Evolutionary conservation across 2,113 vertebrate genomes (phyloP), one percentile per base, ranked within the genome.

Genomic region (Octodon degus): DNA sequence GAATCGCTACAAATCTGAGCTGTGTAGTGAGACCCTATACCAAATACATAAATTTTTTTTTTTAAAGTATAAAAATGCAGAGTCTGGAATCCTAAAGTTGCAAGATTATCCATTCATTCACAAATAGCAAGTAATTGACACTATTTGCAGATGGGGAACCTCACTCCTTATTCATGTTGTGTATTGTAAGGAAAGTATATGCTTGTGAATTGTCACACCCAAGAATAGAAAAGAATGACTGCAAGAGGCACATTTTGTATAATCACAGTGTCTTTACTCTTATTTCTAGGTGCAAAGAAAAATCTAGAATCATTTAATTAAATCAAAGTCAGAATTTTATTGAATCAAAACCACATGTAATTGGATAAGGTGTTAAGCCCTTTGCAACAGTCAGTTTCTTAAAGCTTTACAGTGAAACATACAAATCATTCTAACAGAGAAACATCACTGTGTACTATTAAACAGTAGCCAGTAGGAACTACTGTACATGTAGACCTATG

Each of bases 361-460:
- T 14, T 58, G 77, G 20, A 67, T 55, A 92, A 94, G 62, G 14
- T 87, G 83, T 90, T 79, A 19, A 90, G 16, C 93, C 19, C 43
- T 89, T 86, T 86, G 14, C 79, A 93, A 92, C 10, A 89, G 67
- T 67, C 65, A 67, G 17, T 90, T 93, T 96, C 70, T 85, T 67
- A 40, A 85, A 92, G 86, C 11, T 17, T 50, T 12, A 12, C 4
- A 3, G 82, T 86, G 58, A 77, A 67, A 90, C 55, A 84, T 79
- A 89, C 5, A 87, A 70, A 89, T 85, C 40, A 83, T 95, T 81
- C 62, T 43, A 58, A 81, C 74, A 85, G 5, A 55, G 55, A 95
- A 27, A 63, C 47, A 67, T 74, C 40, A 87, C 7, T 43, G 7
- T 43, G 7, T 63, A 47, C 83, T 30, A 88, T 83, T 65, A 90